These are phyloP conservation scores for Bombus soroeensis DNA, from an alignment of 1,140 invertebrate species.

Conservation along the genomic window DNA sequence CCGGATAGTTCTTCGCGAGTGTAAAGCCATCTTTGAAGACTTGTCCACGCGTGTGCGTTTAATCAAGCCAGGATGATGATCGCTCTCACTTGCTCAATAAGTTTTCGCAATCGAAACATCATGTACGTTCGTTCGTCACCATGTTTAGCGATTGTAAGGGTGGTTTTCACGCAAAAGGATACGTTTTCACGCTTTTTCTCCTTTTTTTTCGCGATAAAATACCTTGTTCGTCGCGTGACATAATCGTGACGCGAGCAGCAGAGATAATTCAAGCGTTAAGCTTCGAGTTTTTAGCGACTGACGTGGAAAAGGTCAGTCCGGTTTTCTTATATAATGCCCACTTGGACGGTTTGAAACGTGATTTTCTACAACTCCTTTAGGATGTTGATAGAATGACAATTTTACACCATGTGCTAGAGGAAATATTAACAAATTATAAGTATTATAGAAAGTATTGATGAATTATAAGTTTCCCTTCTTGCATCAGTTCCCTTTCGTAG, in stretches of 20 bases:
- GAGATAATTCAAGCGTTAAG: conserved; percentile 37
- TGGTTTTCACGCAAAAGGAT: neutral
- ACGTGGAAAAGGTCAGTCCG: conserved; percentile 30
- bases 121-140: neutral
- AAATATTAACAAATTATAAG: neutral
- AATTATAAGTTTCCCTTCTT: neutral
- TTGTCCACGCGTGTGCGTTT: neutral
- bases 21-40: conserved; percentile 7
- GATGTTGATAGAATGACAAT: neutral
- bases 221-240: neutral
- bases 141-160: neutral
- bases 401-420: neutral
- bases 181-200: neutral
- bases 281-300: conserved; percentile 7
- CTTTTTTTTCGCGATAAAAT: neutral
- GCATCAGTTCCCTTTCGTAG: too few species aligned
- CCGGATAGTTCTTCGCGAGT: conserved; percentile 3
- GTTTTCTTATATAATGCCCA: conserved; percentile 24
- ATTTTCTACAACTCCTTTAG: conserved; percentile 1
- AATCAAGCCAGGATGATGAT: conserved; percentile 43
- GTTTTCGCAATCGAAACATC: conserved; percentile 47
- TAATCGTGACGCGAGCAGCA: neutral
- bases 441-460: neutral
- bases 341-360: conserved; percentile 8
- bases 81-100: conserved; percentile 62